phyloP scores from a whole-genome alignment of 2,113 vertebrate genomes.

The Engystomops pustulosus region DNA sequence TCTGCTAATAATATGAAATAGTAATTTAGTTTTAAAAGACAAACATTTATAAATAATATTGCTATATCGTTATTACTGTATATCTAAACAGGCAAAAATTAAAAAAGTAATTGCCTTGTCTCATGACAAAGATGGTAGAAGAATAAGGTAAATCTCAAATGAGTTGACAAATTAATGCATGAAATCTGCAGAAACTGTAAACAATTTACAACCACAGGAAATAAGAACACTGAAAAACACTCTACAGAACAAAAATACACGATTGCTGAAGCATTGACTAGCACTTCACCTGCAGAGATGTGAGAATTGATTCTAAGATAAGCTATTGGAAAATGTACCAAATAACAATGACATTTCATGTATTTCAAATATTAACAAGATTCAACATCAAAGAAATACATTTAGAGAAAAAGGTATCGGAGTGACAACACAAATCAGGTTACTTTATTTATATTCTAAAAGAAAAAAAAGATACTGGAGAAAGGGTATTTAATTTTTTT shows the following conservation, averaged over 20 bases:
- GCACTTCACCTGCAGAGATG: background rate
- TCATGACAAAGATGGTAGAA: background rate
- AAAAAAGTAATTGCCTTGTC: background rate
- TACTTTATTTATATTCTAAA: too few species aligned
- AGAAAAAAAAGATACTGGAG: too few species aligned
- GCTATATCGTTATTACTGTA: too few species aligned
- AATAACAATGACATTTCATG: background rate
- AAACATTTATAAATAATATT: background rate
- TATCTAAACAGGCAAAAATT: background rate
- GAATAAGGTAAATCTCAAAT: background rate
- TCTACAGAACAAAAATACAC: constrained; percentile 5
- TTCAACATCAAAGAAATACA: background rate
- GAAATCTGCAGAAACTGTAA: background rate
- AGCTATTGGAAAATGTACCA: background rate
- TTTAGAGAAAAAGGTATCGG: background rate
- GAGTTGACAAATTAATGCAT: background rate
- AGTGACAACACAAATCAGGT: background rate
- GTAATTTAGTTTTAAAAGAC: background rate
- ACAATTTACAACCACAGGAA: constrained; percentile 10
- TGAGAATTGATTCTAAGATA: background rate
- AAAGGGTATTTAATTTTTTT: too few species aligned
- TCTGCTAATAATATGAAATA: background rate
- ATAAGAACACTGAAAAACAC: background rate
- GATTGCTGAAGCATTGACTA: background rate
- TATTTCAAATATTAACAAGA: background rate